Evolutionary conservation across 2,888 invertebrate genomes (phyloP).

Genomic region (Rhimphoctona megacephalus): DNA sequence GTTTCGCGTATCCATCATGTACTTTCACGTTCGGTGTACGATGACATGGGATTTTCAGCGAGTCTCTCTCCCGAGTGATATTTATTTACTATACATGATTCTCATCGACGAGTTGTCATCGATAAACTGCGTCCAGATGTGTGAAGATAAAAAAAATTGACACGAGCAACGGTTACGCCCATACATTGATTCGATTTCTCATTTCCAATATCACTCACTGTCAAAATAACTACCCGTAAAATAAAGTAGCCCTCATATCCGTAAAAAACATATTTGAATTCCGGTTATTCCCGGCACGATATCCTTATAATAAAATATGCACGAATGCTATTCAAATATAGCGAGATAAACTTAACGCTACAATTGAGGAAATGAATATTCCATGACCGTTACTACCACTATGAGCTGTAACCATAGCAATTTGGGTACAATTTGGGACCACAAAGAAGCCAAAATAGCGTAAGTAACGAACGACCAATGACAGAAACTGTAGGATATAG

Average conservation of each 20-base stretch:
- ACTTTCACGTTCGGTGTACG: slow-evolving; percentile 2
- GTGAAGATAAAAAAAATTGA: slow-evolving; percentile 42
- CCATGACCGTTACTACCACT: neutral
- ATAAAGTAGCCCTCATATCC: neutral
- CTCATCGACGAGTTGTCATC: slow-evolving; percentile 50
- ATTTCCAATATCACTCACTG: slow-evolving; percentile 14
- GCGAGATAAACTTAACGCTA: neutral
- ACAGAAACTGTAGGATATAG: neutral
- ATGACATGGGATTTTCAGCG: slow-evolving; percentile 6
- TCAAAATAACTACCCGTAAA: neutral
- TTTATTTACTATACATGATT: slow-evolving; percentile 16
- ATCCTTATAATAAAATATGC: neutral
- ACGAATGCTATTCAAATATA: neutral
- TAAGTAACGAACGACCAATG: neutral
- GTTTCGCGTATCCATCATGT: slow-evolving; percentile 38
- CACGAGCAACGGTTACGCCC: slow-evolving; percentile 2
- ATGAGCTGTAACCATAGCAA: neutral
- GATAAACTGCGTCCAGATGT: slow-evolving; percentile 52
- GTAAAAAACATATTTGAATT: neutral
- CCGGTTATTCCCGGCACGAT: neutral
- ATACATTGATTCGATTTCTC: slow-evolving; percentile 31
- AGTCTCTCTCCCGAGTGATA: neutral
- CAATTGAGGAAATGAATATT: neutral
- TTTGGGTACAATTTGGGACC: neutral
- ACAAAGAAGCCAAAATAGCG: neutral